These are phyloP conservation scores for Actenoides lindsayi DNA, from an alignment of 2,113 vertebrate species.

Conservation along the genomic window DNA sequence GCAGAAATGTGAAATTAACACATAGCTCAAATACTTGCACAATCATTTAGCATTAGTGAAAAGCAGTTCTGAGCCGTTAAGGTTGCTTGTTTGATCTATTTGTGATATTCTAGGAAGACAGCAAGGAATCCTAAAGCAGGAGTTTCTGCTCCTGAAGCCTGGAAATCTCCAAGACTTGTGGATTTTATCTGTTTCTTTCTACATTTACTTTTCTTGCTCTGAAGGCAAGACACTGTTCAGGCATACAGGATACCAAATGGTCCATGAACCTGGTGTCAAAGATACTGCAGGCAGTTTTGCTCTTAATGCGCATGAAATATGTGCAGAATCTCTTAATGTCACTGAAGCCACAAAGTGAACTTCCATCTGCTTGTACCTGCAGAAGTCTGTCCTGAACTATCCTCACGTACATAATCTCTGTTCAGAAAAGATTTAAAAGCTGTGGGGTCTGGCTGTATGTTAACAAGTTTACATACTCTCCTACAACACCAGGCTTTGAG, in stretches of 20 bases:
- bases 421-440: background rate
- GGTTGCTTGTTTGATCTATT: background rate
- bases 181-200: background rate
- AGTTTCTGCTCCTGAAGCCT: background rate
- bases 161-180: background rate
- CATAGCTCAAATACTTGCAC: background rate
- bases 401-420: background rate
- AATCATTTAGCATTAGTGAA: background rate
- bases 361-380: background rate
- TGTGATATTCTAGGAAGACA: constrained; percentile 5
- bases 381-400: background rate
- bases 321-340: background rate
- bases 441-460: background rate
- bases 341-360: background rate
- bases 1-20: background rate
- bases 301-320: background rate
- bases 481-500: background rate
- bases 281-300: background rate
- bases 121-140: background rate
- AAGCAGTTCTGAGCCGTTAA: background rate
- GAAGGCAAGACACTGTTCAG: constrained; percentile 7
- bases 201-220: background rate
- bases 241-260: constrained; percentile 1
- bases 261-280: background rate
- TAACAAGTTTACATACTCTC: background rate